phyloP scores from a whole-genome alignment of 2,113 vertebrate genomes.

The Sapayoa aenigma region DNA sequence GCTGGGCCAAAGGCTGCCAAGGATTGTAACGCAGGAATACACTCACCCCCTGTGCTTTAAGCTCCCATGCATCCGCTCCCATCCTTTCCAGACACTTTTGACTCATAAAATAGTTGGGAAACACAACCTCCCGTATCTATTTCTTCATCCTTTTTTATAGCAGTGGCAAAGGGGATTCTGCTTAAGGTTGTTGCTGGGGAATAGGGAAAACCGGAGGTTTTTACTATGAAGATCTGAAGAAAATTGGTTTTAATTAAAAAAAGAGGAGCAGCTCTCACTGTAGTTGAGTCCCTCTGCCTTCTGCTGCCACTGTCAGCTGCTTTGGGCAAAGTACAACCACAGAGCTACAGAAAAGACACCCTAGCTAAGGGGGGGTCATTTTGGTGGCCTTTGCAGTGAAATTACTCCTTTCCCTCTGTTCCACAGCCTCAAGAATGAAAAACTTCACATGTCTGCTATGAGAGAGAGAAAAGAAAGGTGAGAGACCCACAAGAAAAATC shows the following conservation, averaged over 20 bases:
- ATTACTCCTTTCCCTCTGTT: not conserved
- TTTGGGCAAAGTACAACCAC: not conserved
- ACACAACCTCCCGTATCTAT: not conserved
- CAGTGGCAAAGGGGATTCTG: not conserved
- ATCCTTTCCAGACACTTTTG: not conserved
- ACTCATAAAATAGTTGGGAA: not conserved
- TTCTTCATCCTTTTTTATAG: not conserved
- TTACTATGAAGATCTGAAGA: not conserved
- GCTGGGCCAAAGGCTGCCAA: not conserved
- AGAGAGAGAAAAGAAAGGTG: not conserved
- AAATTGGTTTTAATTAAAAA: not conserved
- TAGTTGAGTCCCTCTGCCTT: not conserved
- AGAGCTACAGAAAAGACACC: not conserved
- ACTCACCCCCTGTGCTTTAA: not conserved
- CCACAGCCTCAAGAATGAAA: not conserved
- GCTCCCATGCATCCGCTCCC: not conserved
- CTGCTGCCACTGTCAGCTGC: not conserved
- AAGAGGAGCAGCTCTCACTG: not conserved
- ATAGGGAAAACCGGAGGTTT: not conserved
- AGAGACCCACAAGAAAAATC: not conserved
- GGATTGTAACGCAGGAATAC: not conserved
- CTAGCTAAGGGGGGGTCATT: not conserved
- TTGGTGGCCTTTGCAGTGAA: not conserved
- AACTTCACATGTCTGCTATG: not conserved
- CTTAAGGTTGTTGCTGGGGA: not conserved